phyloP scores from a whole-genome alignment of 2,113 vertebrate genomes.

The Pelmatolapia mariae region DNA sequence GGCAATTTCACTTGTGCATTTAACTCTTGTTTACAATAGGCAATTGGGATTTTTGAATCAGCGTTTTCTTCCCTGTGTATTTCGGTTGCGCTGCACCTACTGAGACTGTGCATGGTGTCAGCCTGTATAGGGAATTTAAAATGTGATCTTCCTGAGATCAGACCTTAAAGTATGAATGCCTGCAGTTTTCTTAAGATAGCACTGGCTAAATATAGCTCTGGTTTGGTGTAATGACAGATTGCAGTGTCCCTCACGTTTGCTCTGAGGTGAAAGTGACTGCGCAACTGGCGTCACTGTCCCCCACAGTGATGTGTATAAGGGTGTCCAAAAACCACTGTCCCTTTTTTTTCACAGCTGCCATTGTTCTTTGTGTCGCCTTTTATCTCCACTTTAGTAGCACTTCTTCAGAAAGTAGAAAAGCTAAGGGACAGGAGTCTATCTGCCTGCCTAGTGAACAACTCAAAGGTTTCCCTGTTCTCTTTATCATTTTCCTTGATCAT shows the following conservation, averaged over 20 bases:
- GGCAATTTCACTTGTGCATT: not conserved
- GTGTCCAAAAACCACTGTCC: slow-evolving; percentile 42
- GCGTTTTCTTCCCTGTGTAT: not conserved
- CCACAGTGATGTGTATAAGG: slow-evolving; percentile 31
- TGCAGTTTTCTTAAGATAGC: slow-evolving; percentile 49
- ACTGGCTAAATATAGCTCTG: slow-evolving; percentile 46
- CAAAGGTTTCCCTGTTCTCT: not conserved
- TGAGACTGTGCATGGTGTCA: not conserved
- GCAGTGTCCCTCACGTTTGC: slow-evolving; percentile 42
- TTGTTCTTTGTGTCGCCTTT: slow-evolving; percentile 35
- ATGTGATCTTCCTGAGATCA: not conserved
- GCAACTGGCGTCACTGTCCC: slow-evolving; percentile 55
- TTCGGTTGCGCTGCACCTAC: not conserved
- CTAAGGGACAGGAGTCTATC: not conserved
- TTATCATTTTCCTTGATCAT: not conserved
- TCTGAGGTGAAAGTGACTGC: slow-evolving; percentile 39
- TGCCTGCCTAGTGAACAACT: not conserved
- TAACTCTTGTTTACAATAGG: not conserved
- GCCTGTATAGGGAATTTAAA: not conserved
- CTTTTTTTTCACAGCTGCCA: slow-evolving; percentile 6
- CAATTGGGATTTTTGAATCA: not conserved
- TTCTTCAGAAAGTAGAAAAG: not conserved
- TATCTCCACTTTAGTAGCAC: not conserved
- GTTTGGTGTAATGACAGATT: slow-evolving; percentile 68
- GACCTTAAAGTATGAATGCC: slow-evolving; percentile 25